Percentiles rank a stretch among this genome's conserved stretches.
These are phyloP conservation scores for Luffia ferchaultella DNA, from an alignment of 2,888 invertebrate genomes.

Conservation along the genomic window DNA sequence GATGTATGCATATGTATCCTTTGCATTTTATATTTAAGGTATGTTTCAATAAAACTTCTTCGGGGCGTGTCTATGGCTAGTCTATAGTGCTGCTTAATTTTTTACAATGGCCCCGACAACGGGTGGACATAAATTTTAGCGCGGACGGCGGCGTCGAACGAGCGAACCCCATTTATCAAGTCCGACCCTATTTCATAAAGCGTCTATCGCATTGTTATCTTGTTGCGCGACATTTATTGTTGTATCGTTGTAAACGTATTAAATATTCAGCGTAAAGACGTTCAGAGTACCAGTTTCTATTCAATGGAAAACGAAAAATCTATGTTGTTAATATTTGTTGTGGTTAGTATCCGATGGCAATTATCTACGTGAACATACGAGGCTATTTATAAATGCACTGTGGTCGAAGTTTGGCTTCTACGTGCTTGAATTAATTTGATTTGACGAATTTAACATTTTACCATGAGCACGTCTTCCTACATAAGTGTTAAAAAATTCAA, in stretches of 20 bases:
- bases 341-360: too few species aligned
- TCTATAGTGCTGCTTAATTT: background rate
- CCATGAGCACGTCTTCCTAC: too few species aligned
- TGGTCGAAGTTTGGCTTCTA: too few species aligned
- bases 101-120: conserved; percentile 24
- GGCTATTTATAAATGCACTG: too few species aligned
- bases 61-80: background rate
- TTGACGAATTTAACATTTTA: too few species aligned
- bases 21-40: background rate
- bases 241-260: conserved; percentile 3
- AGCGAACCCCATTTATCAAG: conserved; percentile 43
- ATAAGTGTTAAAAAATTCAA: too few species aligned
- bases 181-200: conserved; percentile 40
- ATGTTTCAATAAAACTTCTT: background rate
- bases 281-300: too few species aligned
- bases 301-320: too few species aligned
- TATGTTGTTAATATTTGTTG: too few species aligned
- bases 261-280: background rate
- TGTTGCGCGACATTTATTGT: conserved; percentile 50
- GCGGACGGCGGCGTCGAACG: conserved; percentile 26
- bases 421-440: too few species aligned
- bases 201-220: conserved; percentile 53
- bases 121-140: conserved; percentile 40
- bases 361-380: too few species aligned
- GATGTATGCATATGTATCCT: background rate